Evolutionary conservation across 2,888 invertebrate genomes (phyloP).

Genomic region (Lymantria dispar): DNA sequence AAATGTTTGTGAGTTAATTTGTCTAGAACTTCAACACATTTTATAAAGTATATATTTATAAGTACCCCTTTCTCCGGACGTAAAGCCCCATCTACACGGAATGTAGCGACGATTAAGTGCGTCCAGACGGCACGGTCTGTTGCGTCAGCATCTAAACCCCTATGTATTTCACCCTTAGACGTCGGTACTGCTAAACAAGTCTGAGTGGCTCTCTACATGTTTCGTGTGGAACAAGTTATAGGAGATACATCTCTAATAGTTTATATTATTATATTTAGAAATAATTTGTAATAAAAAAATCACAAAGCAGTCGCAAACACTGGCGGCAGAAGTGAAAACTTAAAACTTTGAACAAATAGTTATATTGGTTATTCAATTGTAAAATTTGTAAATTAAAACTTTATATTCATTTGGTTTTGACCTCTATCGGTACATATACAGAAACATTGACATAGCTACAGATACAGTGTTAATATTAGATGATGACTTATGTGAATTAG

Average conservation of each 20-base stretch:
- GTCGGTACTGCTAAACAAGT: slow-evolving; percentile 58
- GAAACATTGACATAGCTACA: too few species aligned
- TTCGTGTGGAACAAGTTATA: slow-evolving; percentile 31
- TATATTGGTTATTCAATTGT: too few species aligned
- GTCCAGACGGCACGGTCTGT: slow-evolving; percentile 52
- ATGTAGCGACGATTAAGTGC: slow-evolving; percentile 32
- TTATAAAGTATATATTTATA: slow-evolving; percentile 22
- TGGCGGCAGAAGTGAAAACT: too few species aligned
- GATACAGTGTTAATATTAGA: too few species aligned
- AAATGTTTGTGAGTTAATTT: slow-evolving; percentile 1
- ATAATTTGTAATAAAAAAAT: too few species aligned
- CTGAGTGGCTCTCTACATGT: slow-evolving; percentile 53
- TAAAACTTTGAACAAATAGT: too few species aligned
- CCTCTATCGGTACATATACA: too few species aligned
- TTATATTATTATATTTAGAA: not conserved
- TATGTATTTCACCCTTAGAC: slow-evolving; percentile 56
- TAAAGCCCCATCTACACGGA: slow-evolving; percentile 26
- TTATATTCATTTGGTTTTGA: too few species aligned
- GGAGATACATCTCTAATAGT: slow-evolving; percentile 3
- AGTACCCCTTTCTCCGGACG: slow-evolving; percentile 12
- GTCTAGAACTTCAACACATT: slow-evolving; percentile 18
- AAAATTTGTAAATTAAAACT: too few species aligned
- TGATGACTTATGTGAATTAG: too few species aligned
- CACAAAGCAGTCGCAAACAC: too few species aligned
- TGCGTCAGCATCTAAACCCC: slow-evolving; percentile 50